phyloP scores from a whole-genome alignment of 2,113 vertebrate species.

The Chitala chitala region DNA sequence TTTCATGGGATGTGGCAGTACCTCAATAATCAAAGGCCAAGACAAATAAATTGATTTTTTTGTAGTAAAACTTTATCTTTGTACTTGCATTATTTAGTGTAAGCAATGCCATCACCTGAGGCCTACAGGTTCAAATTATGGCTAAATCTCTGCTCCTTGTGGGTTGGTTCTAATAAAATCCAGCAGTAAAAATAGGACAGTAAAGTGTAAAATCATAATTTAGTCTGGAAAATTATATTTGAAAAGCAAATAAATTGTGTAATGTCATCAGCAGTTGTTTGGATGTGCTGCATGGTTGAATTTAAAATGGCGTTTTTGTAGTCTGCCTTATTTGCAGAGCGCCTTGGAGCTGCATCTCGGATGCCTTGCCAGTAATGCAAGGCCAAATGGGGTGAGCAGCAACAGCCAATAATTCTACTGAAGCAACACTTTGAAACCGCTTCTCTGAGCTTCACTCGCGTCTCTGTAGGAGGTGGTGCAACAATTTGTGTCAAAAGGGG shows the following conservation, averaged over 20 bases:
- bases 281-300: not conserved
- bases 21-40: not conserved
- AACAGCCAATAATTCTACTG: not conserved
- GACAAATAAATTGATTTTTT: not conserved
- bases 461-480: slow-evolving; percentile 1
- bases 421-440: slow-evolving; percentile 3
- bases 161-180: not conserved
- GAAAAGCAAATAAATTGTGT: slow-evolving; percentile 12
- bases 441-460: not conserved
- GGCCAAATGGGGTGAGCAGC: slow-evolving; percentile 11
- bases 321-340: slow-evolving; percentile 1
- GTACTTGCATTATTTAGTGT: not conserved
- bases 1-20: not conserved
- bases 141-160: not conserved
- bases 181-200: not conserved
- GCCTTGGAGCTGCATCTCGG: not conserved
- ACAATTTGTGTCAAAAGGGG: not conserved
- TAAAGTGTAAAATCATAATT: not conserved
- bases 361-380: slow-evolving; percentile 5
- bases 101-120: not conserved
- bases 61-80: not conserved
- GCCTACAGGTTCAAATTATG: slow-evolving; percentile 2
- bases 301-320: slow-evolving; percentile 10
- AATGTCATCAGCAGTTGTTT: not conserved
- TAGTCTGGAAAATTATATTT: not conserved